Base-by-base conservation (phyloP, 2,113 vertebrate genomes). In the Holacanthus passer region DNA sequence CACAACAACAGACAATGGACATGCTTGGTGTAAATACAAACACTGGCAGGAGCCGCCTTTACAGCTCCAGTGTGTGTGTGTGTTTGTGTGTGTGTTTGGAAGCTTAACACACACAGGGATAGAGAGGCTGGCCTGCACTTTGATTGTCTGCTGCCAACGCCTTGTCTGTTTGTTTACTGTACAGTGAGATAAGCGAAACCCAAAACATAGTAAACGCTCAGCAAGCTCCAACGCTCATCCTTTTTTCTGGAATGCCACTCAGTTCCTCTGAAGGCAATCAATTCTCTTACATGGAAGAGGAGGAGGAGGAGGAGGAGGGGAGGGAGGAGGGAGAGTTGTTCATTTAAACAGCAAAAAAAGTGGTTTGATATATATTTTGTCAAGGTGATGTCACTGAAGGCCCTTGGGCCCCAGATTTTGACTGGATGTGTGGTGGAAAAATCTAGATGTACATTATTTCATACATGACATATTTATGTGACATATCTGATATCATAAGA, bases 111-210 rank as follows among this genome's bases (percentile, higher is more conserved):
- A 60, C 13, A 4, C 13, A 72, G 32, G 43, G 73, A 82, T 50
- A 29, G 45, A 87, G 59, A 73, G 3, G 88, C 89, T 91, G 89
- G 89, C 79, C 69, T 73, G 32, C 59, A 70, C 77, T 89, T 76
- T 75, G 79, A 87, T 72, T 66, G 35, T 79, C 75, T 56, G 29
- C 82, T 85, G 89, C 93, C 87, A 91, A 77, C 59, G 48, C 71
- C 41, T 79, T 79, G 58, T 77, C 69, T 81, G 73, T 60, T 65
- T 94, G 86, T 92, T 92, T 82, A 92, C 73, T 67, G 79, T 87
- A 89, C 72, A 83, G 74, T 31, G 35, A 83, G 87, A 93, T 89
- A 89, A 88, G 88, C 53, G 55, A 71, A 85, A 91, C 74, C 85
- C 82, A 86, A 89, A 92, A 90, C 82, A 91, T 24, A 43, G 47